Conservation (phyloP, 2,113 vertebrate genomes). For the Mus pahari region DNA sequence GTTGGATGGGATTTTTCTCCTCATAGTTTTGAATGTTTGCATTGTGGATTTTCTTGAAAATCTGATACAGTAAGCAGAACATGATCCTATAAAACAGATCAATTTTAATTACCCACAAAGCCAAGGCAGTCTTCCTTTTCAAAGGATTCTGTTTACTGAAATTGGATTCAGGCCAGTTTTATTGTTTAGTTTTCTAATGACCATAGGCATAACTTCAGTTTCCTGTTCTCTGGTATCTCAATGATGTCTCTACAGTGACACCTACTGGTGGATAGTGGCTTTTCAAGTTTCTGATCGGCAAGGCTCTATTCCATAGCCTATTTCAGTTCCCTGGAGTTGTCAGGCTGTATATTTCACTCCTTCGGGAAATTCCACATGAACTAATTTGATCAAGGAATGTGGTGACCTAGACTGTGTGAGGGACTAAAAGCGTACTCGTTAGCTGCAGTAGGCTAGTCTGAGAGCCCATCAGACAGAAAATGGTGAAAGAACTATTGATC, state of each 20-base stretch:
- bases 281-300: constrained; percentile 1
- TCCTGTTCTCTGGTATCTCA: background rate
- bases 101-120: constrained; percentile 56
- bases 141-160: constrained; percentile 53
- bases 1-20: constrained; percentile 45
- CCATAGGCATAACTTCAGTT: background rate
- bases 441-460: background rate
- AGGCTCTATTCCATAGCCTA: background rate
- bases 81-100: constrained; percentile 29
- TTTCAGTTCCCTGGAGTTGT: constrained; percentile 49
- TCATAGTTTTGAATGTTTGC: constrained; percentile 31
- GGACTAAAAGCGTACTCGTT: background rate
- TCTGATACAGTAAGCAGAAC: constrained; percentile 38
- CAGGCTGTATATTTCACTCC: constrained; percentile 40
- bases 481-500: constrained; percentile 13
- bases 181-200: constrained; percentile 27
- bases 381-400: constrained; percentile 28
- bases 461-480: background rate
- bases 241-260: constrained; percentile 71
- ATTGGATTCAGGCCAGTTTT: constrained; percentile 39
- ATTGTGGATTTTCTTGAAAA: constrained; percentile 58
- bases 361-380: constrained; percentile 59
- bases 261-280: constrained; percentile 65
- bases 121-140: constrained; percentile 29
- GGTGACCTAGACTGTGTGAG: background rate